Conservation (phyloP, 2,888 invertebrate genomes). For the Xanthorhoe spadicearia region DNA sequence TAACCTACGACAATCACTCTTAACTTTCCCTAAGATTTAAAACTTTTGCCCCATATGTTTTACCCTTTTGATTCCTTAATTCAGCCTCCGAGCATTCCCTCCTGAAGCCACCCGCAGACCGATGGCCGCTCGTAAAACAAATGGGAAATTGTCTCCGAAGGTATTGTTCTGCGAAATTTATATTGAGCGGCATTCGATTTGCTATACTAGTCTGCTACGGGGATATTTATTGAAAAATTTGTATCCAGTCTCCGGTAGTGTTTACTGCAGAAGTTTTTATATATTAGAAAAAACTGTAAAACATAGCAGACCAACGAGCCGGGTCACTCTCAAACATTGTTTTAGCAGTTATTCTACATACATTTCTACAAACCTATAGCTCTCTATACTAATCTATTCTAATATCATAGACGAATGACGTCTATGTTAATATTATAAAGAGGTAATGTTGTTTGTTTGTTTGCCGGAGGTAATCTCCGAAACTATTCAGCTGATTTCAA, state of each 20-base stretch:
- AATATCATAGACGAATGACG: too few species aligned
- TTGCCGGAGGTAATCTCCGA: too few species aligned
- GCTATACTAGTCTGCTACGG: conserved; percentile 9
- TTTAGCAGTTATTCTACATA: too few species aligned
- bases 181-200: conserved; percentile 44
- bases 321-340: too few species aligned
- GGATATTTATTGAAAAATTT: conserved; percentile 16
- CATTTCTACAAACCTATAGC: too few species aligned
- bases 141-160: conserved; percentile 48
- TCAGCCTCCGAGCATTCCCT: conserved; percentile 38
- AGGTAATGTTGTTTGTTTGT: too few species aligned
- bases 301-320: not conserved
- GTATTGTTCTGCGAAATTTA: conserved; percentile 40
- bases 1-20: not conserved
- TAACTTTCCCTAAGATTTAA: not conserved
- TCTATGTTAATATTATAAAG: too few species aligned
- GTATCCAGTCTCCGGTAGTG: not conserved
- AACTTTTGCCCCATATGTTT: not conserved
- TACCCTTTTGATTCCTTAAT: not conserved
- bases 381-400: too few species aligned
- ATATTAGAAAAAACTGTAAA: not conserved
- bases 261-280: not conserved
- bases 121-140: conserved; percentile 54
- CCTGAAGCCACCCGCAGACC: conserved; percentile 41
- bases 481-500: too few species aligned